Percentiles rank a stretch among this genome's conserved stretches.
phyloP scores from a whole-genome alignment of 2,888 invertebrate genomes.

The Polymixis lichenea region DNA sequence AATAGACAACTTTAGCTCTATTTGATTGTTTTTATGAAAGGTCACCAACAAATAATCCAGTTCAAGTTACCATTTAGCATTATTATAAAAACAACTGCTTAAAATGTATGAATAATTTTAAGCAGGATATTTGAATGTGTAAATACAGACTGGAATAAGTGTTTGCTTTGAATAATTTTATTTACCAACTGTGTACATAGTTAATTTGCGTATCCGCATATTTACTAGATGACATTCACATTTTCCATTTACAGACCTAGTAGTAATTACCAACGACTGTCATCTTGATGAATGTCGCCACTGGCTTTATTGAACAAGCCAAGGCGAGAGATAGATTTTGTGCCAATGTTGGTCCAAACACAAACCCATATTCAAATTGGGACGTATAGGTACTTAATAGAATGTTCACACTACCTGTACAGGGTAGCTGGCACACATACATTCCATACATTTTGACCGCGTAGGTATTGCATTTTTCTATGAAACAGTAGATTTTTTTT shows the following conservation, averaged over 20 bases:
- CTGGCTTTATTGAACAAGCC: no score
- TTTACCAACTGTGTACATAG: conserved; percentile 1
- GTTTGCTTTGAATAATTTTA: conserved; percentile 20
- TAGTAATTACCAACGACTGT: conserved; percentile 1
- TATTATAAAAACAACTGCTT: not conserved
- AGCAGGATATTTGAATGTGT: not conserved
- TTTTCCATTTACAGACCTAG: conserved; percentile 11
- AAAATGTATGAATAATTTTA: not conserved
- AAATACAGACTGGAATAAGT: not conserved
- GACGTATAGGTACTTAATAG: no score
- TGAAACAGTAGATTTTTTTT: no score
- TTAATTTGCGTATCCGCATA: conserved; percentile 10
- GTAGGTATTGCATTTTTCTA: no score
- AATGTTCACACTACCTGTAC: not conserved
- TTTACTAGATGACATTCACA: conserved; percentile 20
- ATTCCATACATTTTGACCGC: no score
- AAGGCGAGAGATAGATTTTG: not conserved
- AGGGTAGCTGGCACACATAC: no score
- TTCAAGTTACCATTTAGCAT: conserved; percentile 10
- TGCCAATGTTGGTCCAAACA: conserved; percentile 10
- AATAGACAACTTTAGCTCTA: not conserved
- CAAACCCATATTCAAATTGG: not conserved
- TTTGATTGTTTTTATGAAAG: not conserved
- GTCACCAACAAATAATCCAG: conserved; percentile 29
- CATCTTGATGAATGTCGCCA: not conserved